Evolutionary conservation across 2,113 vertebrate genomes (phyloP).

Genomic region (Eurypyga helias): DNA sequence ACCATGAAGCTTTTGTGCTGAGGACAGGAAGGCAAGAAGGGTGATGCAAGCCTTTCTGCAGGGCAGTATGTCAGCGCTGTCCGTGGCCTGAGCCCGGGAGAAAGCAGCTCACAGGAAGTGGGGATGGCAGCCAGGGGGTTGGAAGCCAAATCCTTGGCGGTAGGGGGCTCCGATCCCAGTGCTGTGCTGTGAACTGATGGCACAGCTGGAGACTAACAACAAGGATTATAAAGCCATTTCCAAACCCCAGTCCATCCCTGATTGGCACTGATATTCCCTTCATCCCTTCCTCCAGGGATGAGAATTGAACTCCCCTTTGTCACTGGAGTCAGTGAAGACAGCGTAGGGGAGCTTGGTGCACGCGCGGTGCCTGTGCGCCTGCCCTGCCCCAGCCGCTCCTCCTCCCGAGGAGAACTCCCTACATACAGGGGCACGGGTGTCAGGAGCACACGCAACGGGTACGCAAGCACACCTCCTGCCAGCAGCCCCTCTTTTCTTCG

Average conservation of each 20-base stretch:
- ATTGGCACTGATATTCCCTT: not conserved
- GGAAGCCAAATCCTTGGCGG: not conserved
- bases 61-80: not conserved
- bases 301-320: not conserved
- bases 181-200: not conserved
- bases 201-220: not conserved
- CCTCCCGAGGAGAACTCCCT: not conserved
- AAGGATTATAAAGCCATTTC: not conserved
- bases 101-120: not conserved
- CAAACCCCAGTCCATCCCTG: not conserved
- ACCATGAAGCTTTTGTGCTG: not conserved
- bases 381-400: not conserved
- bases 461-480: not conserved
- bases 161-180: not conserved
- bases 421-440: not conserved
- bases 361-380: accelerated
- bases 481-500: not conserved
- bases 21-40: not conserved
- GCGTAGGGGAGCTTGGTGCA: not conserved
- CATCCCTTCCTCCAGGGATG: not conserved
- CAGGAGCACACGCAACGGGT: accelerated
- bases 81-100: accelerated
- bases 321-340: not conserved
- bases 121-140: not conserved
- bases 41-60: not conserved